Evolutionary conservation across 2,797 vertebrate species (phyloP).

Genomic region (Chrysolophus pictus): DNA sequence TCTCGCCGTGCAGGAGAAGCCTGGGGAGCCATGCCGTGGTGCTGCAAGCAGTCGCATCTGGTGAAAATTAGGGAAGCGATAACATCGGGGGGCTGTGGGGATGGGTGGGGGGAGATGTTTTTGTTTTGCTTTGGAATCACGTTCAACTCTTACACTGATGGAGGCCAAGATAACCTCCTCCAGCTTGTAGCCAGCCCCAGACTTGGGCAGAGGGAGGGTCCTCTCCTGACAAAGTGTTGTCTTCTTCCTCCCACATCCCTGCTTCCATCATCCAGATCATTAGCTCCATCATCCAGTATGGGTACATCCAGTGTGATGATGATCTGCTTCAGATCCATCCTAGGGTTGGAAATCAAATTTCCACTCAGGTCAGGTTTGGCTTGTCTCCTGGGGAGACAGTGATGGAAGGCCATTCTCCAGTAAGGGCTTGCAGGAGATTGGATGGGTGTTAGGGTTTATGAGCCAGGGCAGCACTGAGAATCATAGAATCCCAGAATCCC

Average conservation of each 20-base stretch:
- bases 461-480: background rate
- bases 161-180: conserved; percentile 47
- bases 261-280: background rate
- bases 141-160: conserved; percentile 69
- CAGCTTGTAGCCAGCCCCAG: background rate
- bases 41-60: conserved; percentile 66
- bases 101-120: background rate
- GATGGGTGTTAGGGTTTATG: background rate
- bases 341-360: background rate
- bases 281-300: background rate
- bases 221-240: background rate
- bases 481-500: background rate
- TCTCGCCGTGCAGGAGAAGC: background rate
- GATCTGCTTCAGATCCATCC: background rate
- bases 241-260: background rate
- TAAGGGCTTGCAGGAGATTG: background rate
- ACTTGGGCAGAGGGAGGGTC: background rate
- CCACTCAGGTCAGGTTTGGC: background rate
- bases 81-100: conserved; percentile 30
- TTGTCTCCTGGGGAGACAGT: background rate
- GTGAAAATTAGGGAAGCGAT: conserved; percentile 67
- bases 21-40: background rate
- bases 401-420: background rate
- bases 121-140: conserved; percentile 71
- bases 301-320: background rate